These are phyloP conservation scores for Caracal caracal DNA, from an alignment of 2,113 vertebrate species.

Conservation along the genomic window DNA sequence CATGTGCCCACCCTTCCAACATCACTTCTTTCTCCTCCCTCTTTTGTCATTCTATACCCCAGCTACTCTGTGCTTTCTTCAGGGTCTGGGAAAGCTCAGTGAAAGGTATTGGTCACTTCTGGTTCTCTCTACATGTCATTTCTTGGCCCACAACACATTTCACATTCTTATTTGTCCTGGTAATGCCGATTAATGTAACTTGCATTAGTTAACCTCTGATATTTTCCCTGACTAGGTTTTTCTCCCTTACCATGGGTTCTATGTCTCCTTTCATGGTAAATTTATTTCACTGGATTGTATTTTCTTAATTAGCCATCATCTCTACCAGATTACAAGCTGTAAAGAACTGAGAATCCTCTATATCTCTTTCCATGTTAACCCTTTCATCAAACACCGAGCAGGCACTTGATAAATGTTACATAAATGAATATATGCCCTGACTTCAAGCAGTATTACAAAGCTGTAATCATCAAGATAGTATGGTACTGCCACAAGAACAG, in stretches of 20 bases:
- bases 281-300: background rate
- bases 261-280: background rate
- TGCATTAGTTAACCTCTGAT: background rate
- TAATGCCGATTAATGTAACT: background rate
- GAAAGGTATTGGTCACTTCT: background rate
- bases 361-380: background rate
- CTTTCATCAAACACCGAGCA: background rate
- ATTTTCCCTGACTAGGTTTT: background rate
- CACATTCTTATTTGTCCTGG: background rate
- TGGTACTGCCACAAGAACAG: too few relatives aligned
- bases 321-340: background rate
- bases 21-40: background rate
- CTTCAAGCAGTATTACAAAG: too few relatives aligned
- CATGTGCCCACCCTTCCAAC: background rate
- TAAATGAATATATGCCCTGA: background rate
- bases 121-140: background rate
- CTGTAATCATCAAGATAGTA: too few relatives aligned
- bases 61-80: background rate
- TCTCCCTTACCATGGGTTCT: background rate
- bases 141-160: background rate
- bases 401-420: background rate
- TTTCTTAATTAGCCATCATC: background rate
- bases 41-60: background rate
- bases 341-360: background rate
- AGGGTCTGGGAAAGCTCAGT: background rate